A percentile compares a stretch with the other conserved stretches of the same genome.
These are phyloP conservation scores for Hycleus cichorii DNA, from an alignment of 1,140 invertebrate genomes.

Conservation along the genomic window DNA sequence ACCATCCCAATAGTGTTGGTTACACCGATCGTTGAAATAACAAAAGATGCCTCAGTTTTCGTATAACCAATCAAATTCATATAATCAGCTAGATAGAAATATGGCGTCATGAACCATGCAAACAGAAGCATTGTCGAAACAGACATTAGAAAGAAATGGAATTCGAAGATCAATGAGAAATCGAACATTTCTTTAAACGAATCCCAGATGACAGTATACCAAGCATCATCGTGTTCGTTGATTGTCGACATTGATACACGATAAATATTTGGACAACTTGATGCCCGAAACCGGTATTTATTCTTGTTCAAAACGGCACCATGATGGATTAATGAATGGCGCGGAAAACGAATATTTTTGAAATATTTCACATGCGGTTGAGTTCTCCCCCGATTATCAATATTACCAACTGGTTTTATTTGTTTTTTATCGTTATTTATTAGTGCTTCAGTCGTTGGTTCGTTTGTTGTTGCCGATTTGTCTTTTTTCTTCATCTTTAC, in stretches of 20 bases:
- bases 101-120: conserved; percentile 85
- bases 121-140: conserved; percentile 78
- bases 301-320: conserved; percentile 74
- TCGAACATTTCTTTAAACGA: conserved; percentile 67
- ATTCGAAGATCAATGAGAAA: conserved; percentile 70
- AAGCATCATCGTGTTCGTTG: conserved; percentile 70
- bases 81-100: conserved; percentile 78
- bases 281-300: conserved; percentile 73
- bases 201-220: conserved; percentile 64
- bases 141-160: conserved; percentile 73
- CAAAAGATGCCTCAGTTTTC: conserved; percentile 63
- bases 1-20: conserved; percentile 84
- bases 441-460: conserved; percentile 20
- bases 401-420: not conserved
- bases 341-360: conserved; percentile 65
- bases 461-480: no score
- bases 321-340: conserved; percentile 75
- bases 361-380: conserved; percentile 59
- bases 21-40: conserved; percentile 76
- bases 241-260: conserved; percentile 83
- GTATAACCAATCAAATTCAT: conserved; percentile 54
- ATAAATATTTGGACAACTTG: conserved; percentile 85
- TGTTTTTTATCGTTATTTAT: conserved; percentile 7
- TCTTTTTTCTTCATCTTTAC: conserved; percentile 47
- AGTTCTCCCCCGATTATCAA: conserved; percentile 8